Conservation (phyloP, 1,140 invertebrate species). For the Rhizoglyphus robini region DNA sequence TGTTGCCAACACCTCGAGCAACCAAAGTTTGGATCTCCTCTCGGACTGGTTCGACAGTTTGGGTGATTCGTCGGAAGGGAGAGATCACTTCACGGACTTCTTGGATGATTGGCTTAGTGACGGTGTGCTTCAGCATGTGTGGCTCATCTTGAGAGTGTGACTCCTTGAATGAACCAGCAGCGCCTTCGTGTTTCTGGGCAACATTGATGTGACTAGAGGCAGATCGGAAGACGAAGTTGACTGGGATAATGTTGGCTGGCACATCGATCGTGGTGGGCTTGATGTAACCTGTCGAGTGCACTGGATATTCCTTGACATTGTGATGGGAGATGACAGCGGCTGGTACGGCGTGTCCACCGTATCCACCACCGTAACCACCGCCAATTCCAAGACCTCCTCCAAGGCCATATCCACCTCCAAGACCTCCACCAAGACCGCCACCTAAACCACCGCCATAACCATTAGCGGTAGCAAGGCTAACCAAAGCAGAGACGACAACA, state of each 20-base stretch:
- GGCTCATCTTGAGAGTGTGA: background rate
- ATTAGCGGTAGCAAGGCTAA: background rate
- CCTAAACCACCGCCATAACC: background rate
- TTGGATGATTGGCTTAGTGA: conserved; percentile 20
- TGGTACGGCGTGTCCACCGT: background rate
- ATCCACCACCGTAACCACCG: no score
- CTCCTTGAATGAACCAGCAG: background rate
- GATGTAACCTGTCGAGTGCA: conserved; percentile 6
- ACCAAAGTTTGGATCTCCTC: conserved; percentile 20
- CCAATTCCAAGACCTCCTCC: background rate
- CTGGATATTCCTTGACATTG: background rate
- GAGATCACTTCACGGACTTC: conserved; percentile 19
- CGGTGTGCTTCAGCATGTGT: background rate
- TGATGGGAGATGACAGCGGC: conserved; percentile 7
- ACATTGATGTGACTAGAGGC: conserved; percentile 6
- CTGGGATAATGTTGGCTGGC: conserved; percentile 5
- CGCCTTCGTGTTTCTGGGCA: conserved; percentile 3
- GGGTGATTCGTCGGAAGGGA: conserved; percentile 14
- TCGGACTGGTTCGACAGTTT: conserved; percentile 10
- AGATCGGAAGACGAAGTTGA: conserved; percentile 15
- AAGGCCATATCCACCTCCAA: no score
- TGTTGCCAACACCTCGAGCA: conserved; percentile 4
- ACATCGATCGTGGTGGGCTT: conserved; percentile 3
- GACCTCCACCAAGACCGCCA: no score
- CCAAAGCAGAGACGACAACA: background rate